Evolutionary conservation across 2,113 vertebrate species (phyloP).

Genomic region (Apodemus sylvaticus): DNA sequence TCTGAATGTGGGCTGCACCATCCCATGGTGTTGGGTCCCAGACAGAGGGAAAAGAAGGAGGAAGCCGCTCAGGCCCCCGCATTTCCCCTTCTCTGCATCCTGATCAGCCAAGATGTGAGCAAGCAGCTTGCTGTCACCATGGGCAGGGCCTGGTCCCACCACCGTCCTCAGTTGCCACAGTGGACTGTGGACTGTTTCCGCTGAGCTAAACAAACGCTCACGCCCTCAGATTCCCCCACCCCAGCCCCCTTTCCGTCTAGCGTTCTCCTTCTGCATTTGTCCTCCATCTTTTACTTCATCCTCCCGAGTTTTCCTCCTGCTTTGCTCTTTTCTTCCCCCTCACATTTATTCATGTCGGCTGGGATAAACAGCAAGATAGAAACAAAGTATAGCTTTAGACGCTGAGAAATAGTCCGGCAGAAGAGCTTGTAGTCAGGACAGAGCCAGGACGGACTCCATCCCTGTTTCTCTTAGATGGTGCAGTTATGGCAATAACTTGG

Average conservation of each 20-base stretch:
- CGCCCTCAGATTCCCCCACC: neutral
- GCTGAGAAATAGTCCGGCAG: neutral
- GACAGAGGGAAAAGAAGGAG: neutral
- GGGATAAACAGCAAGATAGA: neutral
- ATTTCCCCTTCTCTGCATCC: no score
- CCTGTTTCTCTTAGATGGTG: neutral
- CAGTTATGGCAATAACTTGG: neutral
- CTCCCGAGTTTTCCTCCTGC: rapidly evolving
- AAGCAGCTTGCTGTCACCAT: neutral
- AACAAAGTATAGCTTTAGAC: neutral
- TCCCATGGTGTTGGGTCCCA: neutral
- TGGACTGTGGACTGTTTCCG: neutral
- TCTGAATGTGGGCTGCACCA: neutral
- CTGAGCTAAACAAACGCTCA: neutral
- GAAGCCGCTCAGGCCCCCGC: neutral
- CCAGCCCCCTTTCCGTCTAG: neutral
- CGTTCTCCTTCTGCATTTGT: neutral
- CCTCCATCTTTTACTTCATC: neutral
- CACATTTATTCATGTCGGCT: neutral
- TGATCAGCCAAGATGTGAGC: neutral
- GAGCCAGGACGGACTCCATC: neutral
- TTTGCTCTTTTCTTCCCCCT: neutral
- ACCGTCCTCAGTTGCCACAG: neutral
- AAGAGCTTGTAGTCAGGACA: neutral
- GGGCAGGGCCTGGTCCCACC: neutral